Conservation (phyloP, 1,140 invertebrate species). For the Zaprionus camerounensis region DNA sequence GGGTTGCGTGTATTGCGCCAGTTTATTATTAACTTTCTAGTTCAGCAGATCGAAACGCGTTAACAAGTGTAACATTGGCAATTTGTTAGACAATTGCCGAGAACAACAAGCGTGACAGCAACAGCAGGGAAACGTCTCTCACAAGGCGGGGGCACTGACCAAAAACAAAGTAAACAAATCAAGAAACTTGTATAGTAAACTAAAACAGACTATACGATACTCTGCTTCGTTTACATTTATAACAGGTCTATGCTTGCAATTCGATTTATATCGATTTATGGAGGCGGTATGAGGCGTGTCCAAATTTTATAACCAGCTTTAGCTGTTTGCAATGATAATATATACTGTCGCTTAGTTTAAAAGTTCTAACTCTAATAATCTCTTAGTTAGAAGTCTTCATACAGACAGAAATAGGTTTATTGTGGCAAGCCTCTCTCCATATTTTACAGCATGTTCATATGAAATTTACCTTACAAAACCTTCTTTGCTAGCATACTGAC, state of each 20-base stretch:
- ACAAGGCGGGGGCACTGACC: slow-evolving; percentile 51
- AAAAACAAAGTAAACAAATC: slow-evolving; percentile 35
- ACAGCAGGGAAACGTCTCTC: slow-evolving; percentile 5
- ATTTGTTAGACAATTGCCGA: slow-evolving; percentile 72
- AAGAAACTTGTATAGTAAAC: neutral
- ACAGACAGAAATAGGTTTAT: too few species aligned
- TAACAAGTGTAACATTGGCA: slow-evolving; percentile 79
- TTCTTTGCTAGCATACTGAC: slow-evolving; percentile 26
- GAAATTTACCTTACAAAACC: neutral
- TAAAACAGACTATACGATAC: neutral
- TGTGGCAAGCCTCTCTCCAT: too few species aligned
- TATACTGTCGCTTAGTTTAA: too few species aligned
- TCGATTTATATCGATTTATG: too few species aligned
- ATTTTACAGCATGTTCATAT: too few species aligned
- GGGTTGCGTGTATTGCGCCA: slow-evolving; percentile 4
- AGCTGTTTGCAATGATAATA: too few species aligned
- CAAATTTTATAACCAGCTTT: too few species aligned
- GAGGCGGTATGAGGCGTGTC: too few species aligned
- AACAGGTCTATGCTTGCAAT: too few species aligned
- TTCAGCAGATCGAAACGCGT: slow-evolving; percentile 67
- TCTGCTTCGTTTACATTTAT: neutral
- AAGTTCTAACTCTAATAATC: too few species aligned
- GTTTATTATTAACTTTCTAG: slow-evolving; percentile 38
- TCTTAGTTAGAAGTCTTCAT: too few species aligned
- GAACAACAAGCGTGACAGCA: slow-evolving; percentile 54